Evolutionary conservation across 2,888 invertebrate species (phyloP), one percentile per base, ranked within the genome.

Genomic region (Pammene fasciana): DNA sequence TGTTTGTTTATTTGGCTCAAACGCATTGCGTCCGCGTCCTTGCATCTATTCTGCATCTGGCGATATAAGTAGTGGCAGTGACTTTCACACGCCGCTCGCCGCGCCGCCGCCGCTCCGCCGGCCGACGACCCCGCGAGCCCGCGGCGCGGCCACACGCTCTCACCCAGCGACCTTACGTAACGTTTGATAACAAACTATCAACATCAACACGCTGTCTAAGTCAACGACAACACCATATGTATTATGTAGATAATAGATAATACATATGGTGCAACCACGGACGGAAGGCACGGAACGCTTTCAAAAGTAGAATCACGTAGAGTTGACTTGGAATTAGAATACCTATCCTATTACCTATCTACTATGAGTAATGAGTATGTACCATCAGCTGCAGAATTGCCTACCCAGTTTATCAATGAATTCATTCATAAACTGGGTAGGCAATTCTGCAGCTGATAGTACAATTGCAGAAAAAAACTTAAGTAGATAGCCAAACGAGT

Each of bases 1-100:
- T 4, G 43, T 10, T 11, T 43, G 43, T 13, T 11, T 9, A 43
- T 1, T 10, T 10, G 10, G 43, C 13, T 38, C 9, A 9, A 10
- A 10, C 43, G 13, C 43, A 38, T 11, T n/a, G 43, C 57, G 59
- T n/a, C 10, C 45, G 36, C 48, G 61, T 38, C 48, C 48, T 61
- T 61, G 50, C 85, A 52, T 62, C 50, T 13, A 13, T 6, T 14
- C 38, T 13, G n/a, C 55, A 54, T 18, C 16, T 56, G 60, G 50
- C 50, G 7, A 16, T 10, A 5, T 10, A 5, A 13, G 26, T 9
- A 34, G 11, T 26, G 54, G 41, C 67, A 61, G 61, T 61, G 67
- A 67, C 67, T 67, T 61, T 67, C 61, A 38, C 60, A 45, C 46
- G 56, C 56, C 56, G 16, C 38, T 26, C 26, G 26, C 26, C 26